A percentile compares a stretch with the other conserved stretches of the same genome.
These are phyloP conservation scores for Hoplias malabaricus DNA, from an alignment of 2,113 vertebrate species.

Conservation along the genomic window DNA sequence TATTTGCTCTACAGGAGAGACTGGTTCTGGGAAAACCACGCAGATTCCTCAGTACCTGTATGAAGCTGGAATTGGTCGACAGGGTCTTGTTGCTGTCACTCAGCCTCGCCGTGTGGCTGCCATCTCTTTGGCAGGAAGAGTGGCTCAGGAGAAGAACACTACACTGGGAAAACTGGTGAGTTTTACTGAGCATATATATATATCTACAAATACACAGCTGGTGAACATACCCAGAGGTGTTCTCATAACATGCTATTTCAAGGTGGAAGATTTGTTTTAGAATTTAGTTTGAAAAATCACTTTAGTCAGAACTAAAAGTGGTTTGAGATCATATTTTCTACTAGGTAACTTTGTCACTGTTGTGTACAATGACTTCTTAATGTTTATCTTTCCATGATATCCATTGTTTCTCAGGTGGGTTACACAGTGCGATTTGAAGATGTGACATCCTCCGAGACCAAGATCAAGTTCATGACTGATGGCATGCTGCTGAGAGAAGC, in stretches of 20 bases:
- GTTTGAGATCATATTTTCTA: too few relatives aligned
- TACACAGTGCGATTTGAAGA: constrained; percentile 96
- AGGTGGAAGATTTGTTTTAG: too few relatives aligned
- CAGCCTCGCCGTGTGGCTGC: constrained; percentile 94
- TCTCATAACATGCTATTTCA: too few relatives aligned
- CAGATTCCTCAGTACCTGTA: constrained; percentile 96
- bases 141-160: constrained; percentile 88
- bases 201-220: too few relatives aligned
- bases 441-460: constrained; percentile 82
- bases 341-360: background rate
- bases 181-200: background rate
- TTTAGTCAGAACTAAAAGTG: background rate
- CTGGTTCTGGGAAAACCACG: constrained; percentile 95
- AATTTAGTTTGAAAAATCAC: background rate
- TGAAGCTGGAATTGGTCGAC: constrained; percentile 82
- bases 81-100: constrained; percentile 86
- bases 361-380: background rate
- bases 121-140: constrained; percentile 88
- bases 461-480: constrained; percentile 92
- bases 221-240: too few relatives aligned
- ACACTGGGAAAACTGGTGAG: constrained; percentile 89
- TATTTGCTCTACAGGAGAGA: constrained; percentile 79
- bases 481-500: constrained; percentile 95
- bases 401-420: constrained; percentile 77
- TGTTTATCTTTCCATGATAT: background rate